Base-by-base conservation (phyloP, 1,140 invertebrate genomes). In the Chrysopa pallens region DNA sequence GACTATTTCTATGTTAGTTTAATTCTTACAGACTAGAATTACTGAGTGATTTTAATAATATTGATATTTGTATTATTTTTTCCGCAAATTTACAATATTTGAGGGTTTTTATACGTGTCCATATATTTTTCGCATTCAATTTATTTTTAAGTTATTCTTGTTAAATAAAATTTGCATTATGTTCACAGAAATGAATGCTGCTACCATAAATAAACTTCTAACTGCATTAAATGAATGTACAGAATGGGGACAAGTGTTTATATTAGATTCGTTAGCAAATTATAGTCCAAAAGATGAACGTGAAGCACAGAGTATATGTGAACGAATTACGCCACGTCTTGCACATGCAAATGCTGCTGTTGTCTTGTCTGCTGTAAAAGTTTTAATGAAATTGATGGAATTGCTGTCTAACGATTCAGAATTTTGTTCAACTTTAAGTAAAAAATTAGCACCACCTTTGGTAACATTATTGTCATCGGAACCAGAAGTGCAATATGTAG, bases 311-410 rank as follows among this genome's bases (percentile, higher is more conserved):
- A 96, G 91, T 50, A 96, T 99, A 51, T 98, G 93, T 63, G 96
- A 99, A 67, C 69, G 96, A 48, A 97, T 99, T 46, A 97, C 93
- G 9, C 96, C 96, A 4, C 71, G 96, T 29, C 67, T 99, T 44
- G 94, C 96, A 17, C 96, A 99, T 70, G 96, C 96, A 6, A 99
- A 99, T 67, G 95, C 96, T 35, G 96, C 95, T 33, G 96, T 99
- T n/a, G 96, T 99, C 1, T 67, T 99, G 0, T 97, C 92, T 29
- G 93, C 96, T 48, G 93, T 99, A 4, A 98, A 98, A 74, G 88
- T 87, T 46, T 57, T 86, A 23, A 98, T 98, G 90, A 98, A 98
- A 62, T 74, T 98, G 43, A 90, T 99, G 74, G 94, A 98, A 64
- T 91, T 98, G 78, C 69, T 99, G 46, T 79, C 90, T 17, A 78